phyloP scores from a whole-genome alignment of 1,140 invertebrate genomes.

The Anthonomus grandis region DNA sequence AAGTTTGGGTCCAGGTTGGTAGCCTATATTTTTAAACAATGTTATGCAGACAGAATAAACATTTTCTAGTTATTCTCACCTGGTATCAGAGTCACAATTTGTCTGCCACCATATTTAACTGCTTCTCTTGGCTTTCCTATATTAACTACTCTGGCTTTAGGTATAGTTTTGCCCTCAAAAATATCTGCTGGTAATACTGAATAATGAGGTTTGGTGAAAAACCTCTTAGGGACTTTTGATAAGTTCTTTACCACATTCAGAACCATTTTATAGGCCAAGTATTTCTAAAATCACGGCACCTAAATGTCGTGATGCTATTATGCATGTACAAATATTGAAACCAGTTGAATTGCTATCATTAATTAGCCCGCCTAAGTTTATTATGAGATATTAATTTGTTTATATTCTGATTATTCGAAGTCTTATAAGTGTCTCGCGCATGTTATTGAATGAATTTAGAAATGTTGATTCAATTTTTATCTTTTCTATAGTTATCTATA shows the following conservation, averaged over 20 bases:
- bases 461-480: too few relatives aligned
- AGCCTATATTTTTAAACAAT: conserved; percentile 17
- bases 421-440: too few relatives aligned
- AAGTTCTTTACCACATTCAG: conserved; percentile 5
- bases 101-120: conserved; percentile 55
- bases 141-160: neutral
- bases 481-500: too few relatives aligned
- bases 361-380: too few relatives aligned
- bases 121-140: neutral
- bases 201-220: conserved; percentile 6
- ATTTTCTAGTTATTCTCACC: conserved; percentile 38
- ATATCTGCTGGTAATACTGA: conserved; percentile 20
- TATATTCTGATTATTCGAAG: too few relatives aligned
- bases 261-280: conserved; percentile 10
- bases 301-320: too few relatives aligned
- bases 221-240: neutral
- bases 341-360: too few relatives aligned
- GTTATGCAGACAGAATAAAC: neutral
- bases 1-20: conserved; percentile 61
- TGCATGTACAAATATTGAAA: too few relatives aligned
- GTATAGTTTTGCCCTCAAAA: conserved; percentile 16
- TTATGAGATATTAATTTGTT: too few relatives aligned
- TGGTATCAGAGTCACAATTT: conserved; percentile 58
- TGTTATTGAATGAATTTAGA: too few relatives aligned
- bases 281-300: too few relatives aligned